Base-by-base conservation (phyloP, 2,113 vertebrate species). In the Leptodactylus fuscus region DNA sequence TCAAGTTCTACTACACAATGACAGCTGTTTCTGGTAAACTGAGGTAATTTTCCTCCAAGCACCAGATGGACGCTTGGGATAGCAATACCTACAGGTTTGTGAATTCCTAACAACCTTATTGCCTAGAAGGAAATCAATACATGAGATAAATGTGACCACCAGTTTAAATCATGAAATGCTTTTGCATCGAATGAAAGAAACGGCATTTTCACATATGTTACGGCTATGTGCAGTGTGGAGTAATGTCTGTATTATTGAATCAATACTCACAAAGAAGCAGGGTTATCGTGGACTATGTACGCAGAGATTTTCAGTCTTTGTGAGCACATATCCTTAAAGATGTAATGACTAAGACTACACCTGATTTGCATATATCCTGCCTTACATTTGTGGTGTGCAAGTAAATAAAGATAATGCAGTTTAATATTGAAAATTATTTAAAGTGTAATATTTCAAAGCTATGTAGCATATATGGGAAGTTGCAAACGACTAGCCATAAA, bases 1-100 rank as follows among this genome's bases (percentile, higher is more conserved):
- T 81, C 60, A 81, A 81, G 60, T 81, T 81, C 79, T 81, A 48
- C 79, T 48, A 67, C 60, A 81, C 58, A 46, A 65, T 81, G 79
- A 69, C 79, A 81, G 79, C 79, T 81, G 79, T 81, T 81, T 81
- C 60, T 81, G 79, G 41, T 13, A 49, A 81, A 67, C 67, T 81
- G 79, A 81, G 58, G 79, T 22, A 67, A 69, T 81, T 81, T 81
- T 69, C 79, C 41, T 81, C 41, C 46, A 81, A 48, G 79, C 41
- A 11, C 58, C 79, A 81, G 67, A 81, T 81, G 79, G 79, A 81
- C 79, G 46, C 79, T 67, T 48, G 44, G 79, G 79, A 81, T 81
- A 65, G 44, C 60, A 81, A 67, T 81, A 81, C 79, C 79, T 81
- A 65, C 41, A 81, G 79, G 58, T 48, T 48, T 67, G 53, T 69